Evolutionary conservation across 1,140 invertebrate genomes (phyloP).

Genomic region (Caenorhabditis latens): DNA sequence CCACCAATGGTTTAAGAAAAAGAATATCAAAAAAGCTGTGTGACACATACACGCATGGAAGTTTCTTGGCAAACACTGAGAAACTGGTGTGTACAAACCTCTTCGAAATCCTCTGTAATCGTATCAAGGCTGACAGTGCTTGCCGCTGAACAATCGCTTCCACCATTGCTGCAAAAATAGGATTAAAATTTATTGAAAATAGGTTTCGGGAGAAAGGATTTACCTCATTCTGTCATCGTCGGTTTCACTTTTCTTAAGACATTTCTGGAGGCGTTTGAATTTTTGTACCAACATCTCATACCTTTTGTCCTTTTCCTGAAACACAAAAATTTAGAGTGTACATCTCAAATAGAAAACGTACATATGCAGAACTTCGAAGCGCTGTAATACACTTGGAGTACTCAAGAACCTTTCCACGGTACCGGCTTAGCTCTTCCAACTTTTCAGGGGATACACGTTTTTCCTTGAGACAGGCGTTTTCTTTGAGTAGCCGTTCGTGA

Average conservation of each 20-base stretch:
- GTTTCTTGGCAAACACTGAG: slow-evolving; percentile 47
- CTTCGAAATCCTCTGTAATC: slow-evolving; percentile 75
- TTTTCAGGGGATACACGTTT: slow-evolving; percentile 76
- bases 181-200: background rate
- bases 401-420: slow-evolving; percentile 74
- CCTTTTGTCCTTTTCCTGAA: slow-evolving; percentile 74
- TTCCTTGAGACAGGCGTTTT: slow-evolving; percentile 71
- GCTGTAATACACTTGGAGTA: slow-evolving; percentile 77
- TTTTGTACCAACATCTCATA: slow-evolving; percentile 75
- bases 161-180: slow-evolving; percentile 63
- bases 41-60: slow-evolving; percentile 28
- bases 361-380: slow-evolving; percentile 70
- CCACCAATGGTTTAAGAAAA: slow-evolving; percentile 59
- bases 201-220: slow-evolving; percentile 56
- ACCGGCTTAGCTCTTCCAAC: slow-evolving; percentile 74
- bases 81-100: slow-evolving; percentile 66
- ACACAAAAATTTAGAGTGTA: background rate
- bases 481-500: slow-evolving; percentile 74
- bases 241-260: slow-evolving; percentile 56
- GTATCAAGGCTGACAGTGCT: slow-evolving; percentile 71
- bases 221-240: slow-evolving; percentile 71
- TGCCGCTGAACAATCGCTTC: slow-evolving; percentile 73
- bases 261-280: slow-evolving; percentile 69
- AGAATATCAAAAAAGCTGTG: slow-evolving; percentile 42
- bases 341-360: slow-evolving; percentile 24